Evolutionary conservation across 2,888 invertebrate genomes (phyloP).

Genomic region (Zaprionus bogoriensis): DNA sequence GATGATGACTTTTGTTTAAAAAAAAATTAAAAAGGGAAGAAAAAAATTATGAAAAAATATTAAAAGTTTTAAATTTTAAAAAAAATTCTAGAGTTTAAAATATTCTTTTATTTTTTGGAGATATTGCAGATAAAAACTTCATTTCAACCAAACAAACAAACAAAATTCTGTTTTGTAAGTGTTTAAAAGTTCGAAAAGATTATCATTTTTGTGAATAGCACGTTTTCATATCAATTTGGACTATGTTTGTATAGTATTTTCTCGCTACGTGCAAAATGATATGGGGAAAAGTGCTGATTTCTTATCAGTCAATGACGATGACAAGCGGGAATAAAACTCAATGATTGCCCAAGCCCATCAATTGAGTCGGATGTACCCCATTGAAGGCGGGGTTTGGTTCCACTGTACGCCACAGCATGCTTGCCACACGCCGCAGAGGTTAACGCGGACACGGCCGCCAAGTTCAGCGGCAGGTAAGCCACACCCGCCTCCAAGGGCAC

Average conservation of each 20-base stretch:
- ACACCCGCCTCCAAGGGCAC: constrained; percentile 47
- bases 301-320: not conserved
- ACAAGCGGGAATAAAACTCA: not conserved
- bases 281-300: not conserved
- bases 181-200: no score
- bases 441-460: constrained; percentile 28
- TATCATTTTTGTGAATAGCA: not conserved
- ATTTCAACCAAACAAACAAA: no score
- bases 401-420: not conserved
- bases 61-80: no score
- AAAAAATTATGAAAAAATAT: no score
- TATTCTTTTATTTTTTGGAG: no score
- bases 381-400: not conserved
- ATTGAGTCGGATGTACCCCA: not conserved
- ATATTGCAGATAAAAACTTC: no score
- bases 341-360: not conserved
- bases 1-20: no score
- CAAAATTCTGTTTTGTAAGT: no score
- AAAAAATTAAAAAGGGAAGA: no score
- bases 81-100: no score
- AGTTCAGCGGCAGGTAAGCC: constrained; percentile 54
- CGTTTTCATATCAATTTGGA: not conserved
- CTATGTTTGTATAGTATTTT: not conserved
- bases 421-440: constrained; percentile 45
- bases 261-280: not conserved